A percentile compares a stretch with the other conserved stretches of the same genome.
These are phyloP conservation scores for Amiota mariae DNA, from an alignment of 2,888 invertebrate genomes.

Conservation along the genomic window DNA sequence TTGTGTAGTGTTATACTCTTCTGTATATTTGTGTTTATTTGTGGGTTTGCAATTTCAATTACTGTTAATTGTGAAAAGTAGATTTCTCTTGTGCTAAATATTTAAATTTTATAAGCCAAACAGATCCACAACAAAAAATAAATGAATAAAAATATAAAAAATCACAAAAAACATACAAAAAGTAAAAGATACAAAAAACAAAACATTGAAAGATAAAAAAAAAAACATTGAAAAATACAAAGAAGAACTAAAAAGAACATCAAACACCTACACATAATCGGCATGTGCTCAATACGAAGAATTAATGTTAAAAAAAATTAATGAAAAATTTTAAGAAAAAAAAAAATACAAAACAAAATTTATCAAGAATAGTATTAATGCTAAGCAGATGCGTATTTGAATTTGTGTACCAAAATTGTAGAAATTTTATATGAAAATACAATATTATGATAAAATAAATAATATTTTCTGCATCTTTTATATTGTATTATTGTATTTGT, in stretches of 20 bases:
- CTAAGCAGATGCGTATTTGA: not conserved
- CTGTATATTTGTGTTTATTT: not conserved
- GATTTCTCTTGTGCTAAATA: not conserved
- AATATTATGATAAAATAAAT: not conserved
- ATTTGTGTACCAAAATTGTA: not conserved
- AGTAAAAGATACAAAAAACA: not conserved
- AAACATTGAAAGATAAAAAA: not conserved
- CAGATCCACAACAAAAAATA: not conserved
- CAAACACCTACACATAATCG: no score
- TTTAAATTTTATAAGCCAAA: not conserved
- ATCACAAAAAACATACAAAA: not conserved
- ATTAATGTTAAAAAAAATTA: not conserved
- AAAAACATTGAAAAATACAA: not conserved
- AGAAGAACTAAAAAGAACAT: not conserved
- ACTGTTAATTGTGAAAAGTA: not conserved
- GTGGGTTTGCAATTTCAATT: not conserved
- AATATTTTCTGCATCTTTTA: no score
- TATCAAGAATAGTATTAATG: not conserved
- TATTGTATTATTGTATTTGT: no score
- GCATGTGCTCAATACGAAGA: no score
- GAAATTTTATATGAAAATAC: conserved; percentile 6
- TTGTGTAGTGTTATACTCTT: not conserved
- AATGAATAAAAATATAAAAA: conserved; percentile 1
- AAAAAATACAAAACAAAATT: not conserved
- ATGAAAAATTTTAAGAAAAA: not conserved